Percentiles rank a stretch among this genome's conserved stretches.
Conservation (phyloP, 2,113 vertebrate genomes). For the Callionymus lyra region DNA sequence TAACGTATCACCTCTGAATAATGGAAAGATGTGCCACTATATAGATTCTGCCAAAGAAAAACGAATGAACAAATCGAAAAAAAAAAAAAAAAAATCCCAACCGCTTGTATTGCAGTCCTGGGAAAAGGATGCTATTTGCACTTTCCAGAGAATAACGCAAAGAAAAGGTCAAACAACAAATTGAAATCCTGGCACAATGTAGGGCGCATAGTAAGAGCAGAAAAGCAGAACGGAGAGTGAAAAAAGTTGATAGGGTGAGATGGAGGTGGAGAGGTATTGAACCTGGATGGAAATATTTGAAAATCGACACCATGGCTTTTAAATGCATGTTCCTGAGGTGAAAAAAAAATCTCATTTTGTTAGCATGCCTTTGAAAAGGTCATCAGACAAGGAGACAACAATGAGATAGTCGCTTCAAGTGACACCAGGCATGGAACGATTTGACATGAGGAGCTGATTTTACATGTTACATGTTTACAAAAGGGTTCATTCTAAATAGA, state of each 20-base stretch:
- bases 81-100: not conserved
- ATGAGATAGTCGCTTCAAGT: slow-evolving; percentile 27
- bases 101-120: slow-evolving; percentile 25
- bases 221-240: slow-evolving; percentile 33
- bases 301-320: slow-evolving; percentile 28
- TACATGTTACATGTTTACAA: no score
- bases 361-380: slow-evolving; percentile 69
- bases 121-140: slow-evolving; percentile 37
- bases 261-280: not conserved
- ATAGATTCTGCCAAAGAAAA: no score
- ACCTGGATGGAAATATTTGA: slow-evolving; percentile 32
- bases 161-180: slow-evolving; percentile 53
- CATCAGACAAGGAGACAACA: slow-evolving; percentile 48
- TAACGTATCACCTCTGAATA: no score
- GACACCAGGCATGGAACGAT: no score
- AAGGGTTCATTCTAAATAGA: no score
- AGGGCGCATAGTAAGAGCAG: slow-evolving; percentile 40
- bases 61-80: no score
- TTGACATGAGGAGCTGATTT: no score
- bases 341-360: slow-evolving; percentile 57
- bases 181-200: slow-evolving; percentile 52
- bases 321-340: slow-evolving; percentile 54
- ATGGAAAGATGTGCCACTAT: no score
- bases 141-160: slow-evolving; percentile 33
- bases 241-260: slow-evolving; percentile 10